Percentiles rank a stretch among this genome's conserved stretches.
phyloP scores from a whole-genome alignment of 2,888 invertebrate species.

The Seira musarum region DNA sequence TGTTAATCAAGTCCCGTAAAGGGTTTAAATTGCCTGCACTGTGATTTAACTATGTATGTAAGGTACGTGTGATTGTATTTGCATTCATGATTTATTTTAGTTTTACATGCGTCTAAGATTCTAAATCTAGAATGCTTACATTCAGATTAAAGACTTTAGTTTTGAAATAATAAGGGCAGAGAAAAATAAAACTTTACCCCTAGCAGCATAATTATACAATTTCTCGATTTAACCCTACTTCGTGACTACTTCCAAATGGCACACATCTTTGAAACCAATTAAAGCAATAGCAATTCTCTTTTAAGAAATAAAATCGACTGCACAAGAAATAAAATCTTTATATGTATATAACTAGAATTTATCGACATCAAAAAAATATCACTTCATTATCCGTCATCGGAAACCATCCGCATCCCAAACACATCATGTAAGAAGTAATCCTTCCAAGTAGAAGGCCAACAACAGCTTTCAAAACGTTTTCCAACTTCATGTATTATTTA shows the following conservation, averaged over 20 bases:
- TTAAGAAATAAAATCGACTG: too few species aligned
- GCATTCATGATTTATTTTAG: not conserved
- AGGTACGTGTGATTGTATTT: not conserved
- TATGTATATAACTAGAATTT: not conserved
- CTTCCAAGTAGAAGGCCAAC: not conserved
- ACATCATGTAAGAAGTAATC: not conserved
- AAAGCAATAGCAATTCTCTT: too few species aligned
- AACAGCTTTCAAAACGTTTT: not conserved
- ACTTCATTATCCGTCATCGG: not conserved
- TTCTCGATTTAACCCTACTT: too few species aligned
- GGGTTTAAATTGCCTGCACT: too few species aligned
- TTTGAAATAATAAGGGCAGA: too few species aligned
- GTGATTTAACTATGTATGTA: too few species aligned
- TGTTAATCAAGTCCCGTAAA: too few species aligned
- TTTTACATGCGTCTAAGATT: not conserved
- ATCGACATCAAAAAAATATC: not conserved
- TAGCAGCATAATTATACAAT: too few species aligned
- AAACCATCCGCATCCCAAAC: not conserved
- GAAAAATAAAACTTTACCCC: too few species aligned
- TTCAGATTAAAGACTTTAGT: not conserved
- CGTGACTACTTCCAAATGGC: too few species aligned
- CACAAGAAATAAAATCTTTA: not conserved
- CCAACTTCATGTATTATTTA: not conserved
- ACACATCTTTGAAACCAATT: too few species aligned
- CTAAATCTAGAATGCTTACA: not conserved